Base-by-base conservation (phyloP, 2,888 invertebrate species). In the Drosophila heteroneura region DNA sequence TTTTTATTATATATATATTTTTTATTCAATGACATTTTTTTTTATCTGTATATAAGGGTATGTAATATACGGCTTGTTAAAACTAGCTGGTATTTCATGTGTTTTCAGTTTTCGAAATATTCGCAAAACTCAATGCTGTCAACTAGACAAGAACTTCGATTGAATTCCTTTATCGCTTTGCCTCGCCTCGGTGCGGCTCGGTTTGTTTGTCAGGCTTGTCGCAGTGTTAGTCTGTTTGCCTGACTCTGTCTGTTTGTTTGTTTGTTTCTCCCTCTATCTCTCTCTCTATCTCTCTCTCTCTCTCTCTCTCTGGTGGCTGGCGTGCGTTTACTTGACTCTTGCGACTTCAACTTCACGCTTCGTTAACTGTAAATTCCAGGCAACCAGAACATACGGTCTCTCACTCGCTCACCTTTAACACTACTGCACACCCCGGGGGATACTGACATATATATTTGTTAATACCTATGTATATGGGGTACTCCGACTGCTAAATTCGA, bases 341-440 rank as follows among this genome's bases (percentile, higher is more conserved):
- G 70, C 62, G 71, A 78, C 70, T 81, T 72, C 71, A 79, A 82
- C 83, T 88, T 88, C 79, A 88, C 76, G 89, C 88, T 89, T 89
- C 89, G 88, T 89, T 89, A 86, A 76, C 85, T 85, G 81, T 75
- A 81, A 87, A 89, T 88, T 89, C 87, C 88, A 76, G 76, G 59
- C 73, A 72, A 76, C 44, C 79, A 70, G 74, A 70, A 81, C 82
- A 85, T 75, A 82, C 74, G 76, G 76, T 79, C 56, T 61, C 60
- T 63, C 59, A 35, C 57, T 59, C 52, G 32, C 67, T 51, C 57
- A 75, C 79, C 65, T 76, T 76, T 64, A 62, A 51, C 81, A 49
- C 79, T 30, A 41, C 44, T 58, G 1, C 53, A 28, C 37, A 16
- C 14, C 9, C 5, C 16, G n/a, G 70, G 47, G 47, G 5, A 35